phyloP scores from a whole-genome alignment of 2,888 invertebrate species.

The Aphidius colemani region DNA sequence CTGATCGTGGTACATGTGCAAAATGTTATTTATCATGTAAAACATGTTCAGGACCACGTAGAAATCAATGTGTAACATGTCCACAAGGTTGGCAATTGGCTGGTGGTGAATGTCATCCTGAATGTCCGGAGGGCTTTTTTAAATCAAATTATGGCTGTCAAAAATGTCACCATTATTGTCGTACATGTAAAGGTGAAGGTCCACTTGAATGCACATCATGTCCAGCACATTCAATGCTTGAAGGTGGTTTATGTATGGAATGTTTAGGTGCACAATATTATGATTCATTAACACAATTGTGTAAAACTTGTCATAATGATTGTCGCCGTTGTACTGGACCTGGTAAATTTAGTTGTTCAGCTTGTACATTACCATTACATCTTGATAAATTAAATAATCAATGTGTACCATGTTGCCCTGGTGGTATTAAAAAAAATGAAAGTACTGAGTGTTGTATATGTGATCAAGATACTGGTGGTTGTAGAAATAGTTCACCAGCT shows the following conservation, averaged over 20 bases:
- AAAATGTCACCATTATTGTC: slow-evolving; percentile 87
- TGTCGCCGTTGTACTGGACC: slow-evolving; percentile 74
- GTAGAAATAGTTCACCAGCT: slow-evolving; percentile 74
- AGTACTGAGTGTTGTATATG: slow-evolving; percentile 72
- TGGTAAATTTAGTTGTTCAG: slow-evolving; percentile 71
- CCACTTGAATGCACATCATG: slow-evolving; percentile 77
- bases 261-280: slow-evolving; percentile 77
- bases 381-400: slow-evolving; percentile 75
- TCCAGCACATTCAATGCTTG: slow-evolving; percentile 73
- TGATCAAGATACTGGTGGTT: slow-evolving; percentile 73
- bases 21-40: slow-evolving; percentile 84
- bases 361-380: slow-evolving; percentile 70
- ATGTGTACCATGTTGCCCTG: slow-evolving; percentile 75
- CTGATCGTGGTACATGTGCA: slow-evolving; percentile 80
- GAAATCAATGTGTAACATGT: slow-evolving; percentile 85
- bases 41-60: slow-evolving; percentile 82
- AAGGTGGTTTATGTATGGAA: slow-evolving; percentile 77
- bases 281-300: slow-evolving; percentile 70
- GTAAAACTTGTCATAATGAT: slow-evolving; percentile 69
- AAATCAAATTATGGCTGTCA: slow-evolving; percentile 82
- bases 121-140: slow-evolving; percentile 86
- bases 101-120: slow-evolving; percentile 82
- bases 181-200: slow-evolving; percentile 81
- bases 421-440: slow-evolving; percentile 59
- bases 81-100: slow-evolving; percentile 80